These are phyloP conservation scores for Hemaris fuciformis DNA, from an alignment of 2,888 invertebrate species.

Conservation along the genomic window DNA sequence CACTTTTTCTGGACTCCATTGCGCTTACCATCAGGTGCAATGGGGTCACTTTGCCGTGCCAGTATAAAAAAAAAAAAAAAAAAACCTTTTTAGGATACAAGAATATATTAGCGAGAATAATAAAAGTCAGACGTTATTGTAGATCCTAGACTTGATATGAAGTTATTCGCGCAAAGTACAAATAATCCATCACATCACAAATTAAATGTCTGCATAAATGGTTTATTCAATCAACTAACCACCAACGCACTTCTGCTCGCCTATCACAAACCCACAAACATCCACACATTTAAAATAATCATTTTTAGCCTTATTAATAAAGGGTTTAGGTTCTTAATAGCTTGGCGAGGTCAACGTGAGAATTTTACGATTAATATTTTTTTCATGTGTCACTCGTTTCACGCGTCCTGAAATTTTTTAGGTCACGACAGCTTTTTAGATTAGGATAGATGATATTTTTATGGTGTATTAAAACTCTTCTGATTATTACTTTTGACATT, in stretches of 20 bases:
- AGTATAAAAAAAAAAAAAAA: too few species aligned
- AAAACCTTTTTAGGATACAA: too few species aligned
- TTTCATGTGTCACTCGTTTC: constrained; percentile 24
- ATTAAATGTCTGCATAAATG: constrained; percentile 62
- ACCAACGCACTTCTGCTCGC: constrained; percentile 64
- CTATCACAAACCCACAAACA: constrained; percentile 37
- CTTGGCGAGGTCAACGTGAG: constrained; percentile 32
- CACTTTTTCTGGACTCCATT: too few species aligned
- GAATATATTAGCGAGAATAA: too few species aligned
- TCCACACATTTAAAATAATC: constrained; percentile 31
- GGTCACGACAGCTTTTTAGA: constrained; percentile 27
- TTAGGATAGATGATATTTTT: constrained; percentile 5
- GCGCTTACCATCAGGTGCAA: too few species aligned
- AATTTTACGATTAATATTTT: constrained; percentile 18
- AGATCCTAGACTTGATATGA: neutral
- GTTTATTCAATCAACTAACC: constrained; percentile 70
- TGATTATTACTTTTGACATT: neutral
- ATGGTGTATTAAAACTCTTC: neutral
- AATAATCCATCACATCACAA: constrained; percentile 18
- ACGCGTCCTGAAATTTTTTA: constrained; percentile 18
- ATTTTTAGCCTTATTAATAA: constrained; percentile 33
- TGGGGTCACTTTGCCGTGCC: too few species aligned
- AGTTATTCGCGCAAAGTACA: neutral
- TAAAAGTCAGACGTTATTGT: too few species aligned
- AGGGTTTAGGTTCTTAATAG: neutral